A percentile compares a stretch with the other conserved stretches of the same genome.
Conservation (phyloP, 2,888 invertebrate species). For the Diarsia dahlii region DNA sequence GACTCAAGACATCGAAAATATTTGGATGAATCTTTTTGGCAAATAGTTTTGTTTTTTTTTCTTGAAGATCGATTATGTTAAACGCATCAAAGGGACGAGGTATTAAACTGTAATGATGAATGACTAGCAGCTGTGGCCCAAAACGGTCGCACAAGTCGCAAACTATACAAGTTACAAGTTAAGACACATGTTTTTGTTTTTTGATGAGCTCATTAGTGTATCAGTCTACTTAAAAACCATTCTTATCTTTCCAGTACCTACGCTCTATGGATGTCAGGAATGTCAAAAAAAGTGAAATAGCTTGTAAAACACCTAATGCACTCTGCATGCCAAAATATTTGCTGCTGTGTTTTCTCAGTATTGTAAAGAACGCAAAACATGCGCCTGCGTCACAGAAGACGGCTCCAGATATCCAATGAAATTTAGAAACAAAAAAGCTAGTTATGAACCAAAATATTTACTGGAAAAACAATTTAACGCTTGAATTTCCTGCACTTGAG, state of each 20-base stretch:
- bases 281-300: slow-evolving; percentile 35
- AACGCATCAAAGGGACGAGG: slow-evolving; percentile 71
- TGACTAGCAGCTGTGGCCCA: slow-evolving; percentile 63
- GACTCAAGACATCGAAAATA: slow-evolving; percentile 70
- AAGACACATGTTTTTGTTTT: slow-evolving; percentile 19
- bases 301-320: slow-evolving; percentile 29
- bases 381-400: slow-evolving; percentile 48
- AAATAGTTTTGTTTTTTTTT: slow-evolving; percentile 74
- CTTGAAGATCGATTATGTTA: slow-evolving; percentile 67
- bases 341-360: slow-evolving; percentile 35
- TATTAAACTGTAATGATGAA: slow-evolving; percentile 62
- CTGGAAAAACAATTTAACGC: slow-evolving; percentile 15
- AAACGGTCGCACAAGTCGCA: slow-evolving; percentile 20
- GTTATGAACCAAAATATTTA: slow-evolving; percentile 41
- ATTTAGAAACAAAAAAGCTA: slow-evolving; percentile 15
- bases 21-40: slow-evolving; percentile 75
- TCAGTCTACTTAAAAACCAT: slow-evolving; percentile 9
- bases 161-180: background rate
- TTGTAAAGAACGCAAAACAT: slow-evolving; percentile 48
- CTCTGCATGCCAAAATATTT: slow-evolving; percentile 54
- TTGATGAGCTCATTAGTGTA: slow-evolving; percentile 18
- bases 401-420: slow-evolving; percentile 25
- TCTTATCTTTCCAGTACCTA: slow-evolving; percentile 34
- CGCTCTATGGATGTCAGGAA: slow-evolving; percentile 17
- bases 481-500: slow-evolving; percentile 13